These are phyloP conservation scores for Toxotes chatareus DNA, from an alignment of 2,113 vertebrate species.

Conservation along the genomic window DNA sequence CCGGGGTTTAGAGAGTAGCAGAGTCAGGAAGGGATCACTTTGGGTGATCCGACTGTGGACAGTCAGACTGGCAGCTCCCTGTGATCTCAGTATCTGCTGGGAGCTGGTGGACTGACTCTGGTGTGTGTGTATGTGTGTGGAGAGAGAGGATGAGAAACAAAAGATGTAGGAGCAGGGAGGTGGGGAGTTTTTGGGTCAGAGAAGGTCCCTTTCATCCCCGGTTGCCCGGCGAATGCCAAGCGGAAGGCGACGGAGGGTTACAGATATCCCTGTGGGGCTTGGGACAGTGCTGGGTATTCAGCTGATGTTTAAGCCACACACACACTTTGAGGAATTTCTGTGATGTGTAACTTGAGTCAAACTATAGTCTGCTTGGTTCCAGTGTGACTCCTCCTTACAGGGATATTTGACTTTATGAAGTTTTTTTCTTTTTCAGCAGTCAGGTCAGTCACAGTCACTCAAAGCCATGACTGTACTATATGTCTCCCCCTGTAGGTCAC, in stretches of 20 bases:
- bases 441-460: not conserved
- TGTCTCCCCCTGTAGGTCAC: slow-evolving; percentile 67
- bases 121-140: slow-evolving; percentile 21
- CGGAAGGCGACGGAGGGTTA: slow-evolving; percentile 74
- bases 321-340: slow-evolving; percentile 70
- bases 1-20: slow-evolving; percentile 26
- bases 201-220: slow-evolving; percentile 69
- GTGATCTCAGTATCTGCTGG: slow-evolving; percentile 50
- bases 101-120: slow-evolving; percentile 22
- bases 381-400: slow-evolving; percentile 22
- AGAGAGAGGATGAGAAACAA: slow-evolving; percentile 45
- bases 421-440: not conserved
- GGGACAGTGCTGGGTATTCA: slow-evolving; percentile 73
- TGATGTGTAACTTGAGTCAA: slow-evolving; percentile 73
- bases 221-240: slow-evolving; percentile 67
- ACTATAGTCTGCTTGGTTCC: slow-evolving; percentile 56
- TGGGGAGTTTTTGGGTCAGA: slow-evolving; percentile 24
- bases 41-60: slow-evolving; percentile 47
- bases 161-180: slow-evolving; percentile 37
- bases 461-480: not conserved
- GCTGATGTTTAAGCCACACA: slow-evolving; percentile 59
- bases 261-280: slow-evolving; percentile 73
- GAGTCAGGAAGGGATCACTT: slow-evolving; percentile 32
- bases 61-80: slow-evolving; percentile 46
- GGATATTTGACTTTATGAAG: not conserved